Evolutionary conservation across 1,140 invertebrate genomes (phyloP), one percentile per base, ranked within the genome.

Genomic region (Stegodyphus mimosarum): DNA sequence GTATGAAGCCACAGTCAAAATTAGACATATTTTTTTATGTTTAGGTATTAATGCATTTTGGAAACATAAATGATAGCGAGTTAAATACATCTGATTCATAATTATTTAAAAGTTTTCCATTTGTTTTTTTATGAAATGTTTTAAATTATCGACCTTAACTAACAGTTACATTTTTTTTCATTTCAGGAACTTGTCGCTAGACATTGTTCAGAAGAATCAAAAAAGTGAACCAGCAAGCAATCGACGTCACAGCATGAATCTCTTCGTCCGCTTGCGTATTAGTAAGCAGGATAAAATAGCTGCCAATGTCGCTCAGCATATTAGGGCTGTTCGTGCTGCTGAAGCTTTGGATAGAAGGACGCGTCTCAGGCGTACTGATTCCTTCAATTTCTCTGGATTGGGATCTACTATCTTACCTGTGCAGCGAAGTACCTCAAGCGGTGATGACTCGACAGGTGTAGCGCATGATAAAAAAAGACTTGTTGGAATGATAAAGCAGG

Each of bases 261-360:
- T 89, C 17, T 88, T 89, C 66, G 74, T 87, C 17, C 73, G 88
- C n/a, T 84, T 89, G 7, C 80, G 88, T 5, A 85, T 88, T 13
- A 88, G 86, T 48, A 89, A 89, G 71, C 88, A 88, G 64, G 88
- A 88, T 63, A 88, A 88, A 75, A 88, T 88, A 13, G 88, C 87
- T 49, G 88, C 88, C 17, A 88, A 87, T 69, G 87, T 89, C 17
- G 81, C 87, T 53, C 87, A 89, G 63, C 88, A 89, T 33, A 89
- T 89, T 10, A 73, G 88, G 53, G 88, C 88, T 9, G 86, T 89
- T 6, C 55, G 88, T 6, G 88, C 87, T 0, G 88, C 88, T 3
- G 88, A 89, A 83, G 88, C 87, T 17, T 50, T 89, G 48, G 88
- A 89, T 76, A 63, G 88, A 18, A 83, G 88, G 50, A 88, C 88